Evolutionary conservation across 2,888 invertebrate genomes (phyloP), one percentile per base, ranked within the genome.

Genomic region (Mongoloraphidia duomilia): DNA sequence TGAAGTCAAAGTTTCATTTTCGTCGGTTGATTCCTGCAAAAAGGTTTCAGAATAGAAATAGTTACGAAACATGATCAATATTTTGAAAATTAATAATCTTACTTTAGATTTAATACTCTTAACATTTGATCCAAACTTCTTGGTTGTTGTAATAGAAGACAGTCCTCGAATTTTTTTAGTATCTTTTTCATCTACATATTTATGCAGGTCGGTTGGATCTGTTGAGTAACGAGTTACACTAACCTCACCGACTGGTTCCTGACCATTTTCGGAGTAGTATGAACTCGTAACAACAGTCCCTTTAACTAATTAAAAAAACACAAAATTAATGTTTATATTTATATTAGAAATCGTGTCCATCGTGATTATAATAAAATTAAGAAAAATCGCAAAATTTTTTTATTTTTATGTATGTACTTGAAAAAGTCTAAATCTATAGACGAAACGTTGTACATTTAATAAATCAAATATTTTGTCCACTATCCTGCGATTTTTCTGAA

Each of bases 181-280:
- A 42, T 53, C 54, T 40, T 54, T 50, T 13, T 60, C 53, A 39
- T 60, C 58, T 38, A 55, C 50, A 35, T 57, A 57, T 9, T 44
- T 14, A 36, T 70, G 67, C 59, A 77, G 61, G 59, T 76, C 75
- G 56, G 68, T 73, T 0, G 82, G 80, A 63, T 79, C 74, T 53
- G 74, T 76, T 44, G 82, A 80, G 66, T 83, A 84, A 54, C 81
- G 77, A 9, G 82, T 80, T 53, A 82, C 76, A 52, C 80, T 80
- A 39, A 84, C 75, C 50, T 79, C 74, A 43, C 82, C 82, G 44
- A 76, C 74, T 1, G 84, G 83, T 60, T 77, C 78, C 41, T 77
- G 70, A 37, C 82, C 83, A 67, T 81, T 80, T 61, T 79, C 77
- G 17, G 80, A 77, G 65, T 79, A 80, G 63, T 72, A 81, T 64